phyloP scores from a whole-genome alignment of 1,140 invertebrate genomes.

The Berghia stephanieae region DNA sequence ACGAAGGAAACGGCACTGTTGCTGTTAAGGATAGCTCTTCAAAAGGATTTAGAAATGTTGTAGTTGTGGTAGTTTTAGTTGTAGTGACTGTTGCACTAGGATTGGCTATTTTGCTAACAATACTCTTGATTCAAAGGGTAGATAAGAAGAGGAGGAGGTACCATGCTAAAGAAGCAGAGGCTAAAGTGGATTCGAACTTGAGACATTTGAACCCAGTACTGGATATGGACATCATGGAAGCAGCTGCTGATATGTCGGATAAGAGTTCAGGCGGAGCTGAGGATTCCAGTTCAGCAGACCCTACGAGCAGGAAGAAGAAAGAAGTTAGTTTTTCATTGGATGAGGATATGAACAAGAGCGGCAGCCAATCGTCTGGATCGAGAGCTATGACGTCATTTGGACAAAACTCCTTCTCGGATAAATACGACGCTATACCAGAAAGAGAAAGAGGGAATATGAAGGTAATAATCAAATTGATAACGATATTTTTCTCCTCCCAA shows the following conservation, averaged over 20 bases:
- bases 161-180: slow-evolving; percentile 38
- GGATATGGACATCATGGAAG: not conserved
- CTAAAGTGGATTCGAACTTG: slow-evolving; percentile 29
- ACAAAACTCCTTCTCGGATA: no score
- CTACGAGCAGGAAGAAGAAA: slow-evolving; percentile 49
- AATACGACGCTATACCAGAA: slow-evolving; percentile 23
- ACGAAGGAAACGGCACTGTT: slow-evolving; percentile 35
- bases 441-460: slow-evolving; percentile 24
- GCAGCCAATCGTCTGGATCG: not conserved
- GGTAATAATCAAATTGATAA: slow-evolving; percentile 5
- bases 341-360: slow-evolving; percentile 40
- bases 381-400: no score
- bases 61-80: slow-evolving; percentile 48
- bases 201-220: not conserved
- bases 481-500: not conserved
- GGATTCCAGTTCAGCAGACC: no score
- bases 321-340: slow-evolving; percentile 56
- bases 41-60: slow-evolving; percentile 43
- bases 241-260: not conserved
- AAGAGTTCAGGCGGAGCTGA: no score
- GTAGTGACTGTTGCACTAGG: slow-evolving; percentile 46
- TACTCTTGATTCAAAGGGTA: slow-evolving; percentile 42
- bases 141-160: slow-evolving; percentile 43
- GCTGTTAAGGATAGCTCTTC: slow-evolving; percentile 13
- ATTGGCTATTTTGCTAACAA: slow-evolving; percentile 44